These are phyloP conservation scores for Iphiclides podalirius DNA, from an alignment of 2,888 invertebrate species.

Conservation along the genomic window DNA sequence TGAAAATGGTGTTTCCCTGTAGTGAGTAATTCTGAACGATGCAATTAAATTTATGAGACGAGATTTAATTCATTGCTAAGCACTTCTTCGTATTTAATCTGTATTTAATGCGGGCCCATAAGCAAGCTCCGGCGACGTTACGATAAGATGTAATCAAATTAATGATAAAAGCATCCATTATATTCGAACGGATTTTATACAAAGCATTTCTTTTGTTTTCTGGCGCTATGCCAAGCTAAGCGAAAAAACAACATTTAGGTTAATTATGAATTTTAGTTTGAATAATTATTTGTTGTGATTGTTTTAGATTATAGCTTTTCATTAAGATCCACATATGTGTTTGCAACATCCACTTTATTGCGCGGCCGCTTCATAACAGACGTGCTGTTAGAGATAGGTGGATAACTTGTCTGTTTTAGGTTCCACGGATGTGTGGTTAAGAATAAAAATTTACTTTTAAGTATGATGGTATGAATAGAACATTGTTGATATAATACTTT, in stretches of 20 bases:
- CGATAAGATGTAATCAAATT: too few species aligned
- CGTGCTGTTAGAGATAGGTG: constrained; percentile 6
- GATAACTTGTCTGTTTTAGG: constrained; percentile 7
- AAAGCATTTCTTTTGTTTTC: too few species aligned
- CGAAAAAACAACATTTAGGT: too few species aligned
- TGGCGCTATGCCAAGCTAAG: too few species aligned
- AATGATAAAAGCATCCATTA: too few species aligned
- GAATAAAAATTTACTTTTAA: neutral
- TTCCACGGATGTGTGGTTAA: neutral
- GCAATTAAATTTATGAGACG: constrained; percentile 21
- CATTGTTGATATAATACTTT: neutral
- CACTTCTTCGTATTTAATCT: constrained; percentile 17
- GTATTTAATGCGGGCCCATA: constrained; percentile 14
- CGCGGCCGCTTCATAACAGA: constrained; percentile 11
- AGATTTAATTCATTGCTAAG: constrained; percentile 20
- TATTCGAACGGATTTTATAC: too few species aligned
- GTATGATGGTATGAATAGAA: neutral
- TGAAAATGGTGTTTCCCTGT: too few species aligned
- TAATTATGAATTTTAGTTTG: too few species aligned
- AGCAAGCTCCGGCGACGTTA: constrained; percentile 5
- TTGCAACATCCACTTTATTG: constrained; percentile 13
- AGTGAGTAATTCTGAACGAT: constrained; percentile 11
- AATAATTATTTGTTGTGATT: too few species aligned
- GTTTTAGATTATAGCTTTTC: neutral
- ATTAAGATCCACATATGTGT: constrained; percentile 1